A percentile compares a stretch with the other conserved stretches of the same genome.
Evolutionary conservation across 2,113 vertebrate genomes (phyloP).

Genomic region (Potamarius usumacintae): DNA sequence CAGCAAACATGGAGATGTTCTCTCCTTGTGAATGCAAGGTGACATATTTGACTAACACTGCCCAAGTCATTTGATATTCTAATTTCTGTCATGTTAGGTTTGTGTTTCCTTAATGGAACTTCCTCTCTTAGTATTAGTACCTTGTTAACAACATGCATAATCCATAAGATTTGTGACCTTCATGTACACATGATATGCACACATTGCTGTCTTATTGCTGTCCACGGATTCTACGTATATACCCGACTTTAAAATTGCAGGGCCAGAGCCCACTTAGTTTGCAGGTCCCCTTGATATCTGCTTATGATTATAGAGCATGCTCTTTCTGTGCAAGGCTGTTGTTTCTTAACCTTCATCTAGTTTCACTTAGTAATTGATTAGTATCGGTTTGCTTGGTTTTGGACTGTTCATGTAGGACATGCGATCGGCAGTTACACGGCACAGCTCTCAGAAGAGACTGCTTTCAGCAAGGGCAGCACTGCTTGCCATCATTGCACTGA

Average conservation of each 20-base stretch:
- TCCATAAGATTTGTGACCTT: background rate
- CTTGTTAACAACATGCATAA: background rate
- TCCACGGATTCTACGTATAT: background rate
- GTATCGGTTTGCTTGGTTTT: conserved; percentile 72
- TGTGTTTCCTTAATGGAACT: background rate
- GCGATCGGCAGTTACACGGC: conserved; percentile 58
- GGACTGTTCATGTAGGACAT: conserved; percentile 60
- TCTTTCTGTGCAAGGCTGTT: conserved; percentile 58
- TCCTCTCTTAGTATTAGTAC: background rate
- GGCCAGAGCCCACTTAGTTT: background rate
- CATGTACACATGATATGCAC: background rate
- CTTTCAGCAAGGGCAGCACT: conserved; percentile 50
- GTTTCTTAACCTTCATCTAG: conserved; percentile 59
- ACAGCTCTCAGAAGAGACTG: conserved; percentile 51
- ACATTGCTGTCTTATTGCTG: background rate
- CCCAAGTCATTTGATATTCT: background rate
- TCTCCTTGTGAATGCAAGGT: background rate
- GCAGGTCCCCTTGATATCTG: background rate
- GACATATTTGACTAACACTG: conserved; percentile 30
- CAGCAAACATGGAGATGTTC: conserved; percentile 42
- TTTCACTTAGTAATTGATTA: conserved; percentile 81
- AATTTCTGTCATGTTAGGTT: background rate
- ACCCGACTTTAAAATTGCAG: background rate
- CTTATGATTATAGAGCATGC: background rate
- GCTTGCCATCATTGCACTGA: conserved; percentile 52